Base-by-base conservation (phyloP, 1,140 invertebrate genomes). In the Berghia stephanieae region DNA sequence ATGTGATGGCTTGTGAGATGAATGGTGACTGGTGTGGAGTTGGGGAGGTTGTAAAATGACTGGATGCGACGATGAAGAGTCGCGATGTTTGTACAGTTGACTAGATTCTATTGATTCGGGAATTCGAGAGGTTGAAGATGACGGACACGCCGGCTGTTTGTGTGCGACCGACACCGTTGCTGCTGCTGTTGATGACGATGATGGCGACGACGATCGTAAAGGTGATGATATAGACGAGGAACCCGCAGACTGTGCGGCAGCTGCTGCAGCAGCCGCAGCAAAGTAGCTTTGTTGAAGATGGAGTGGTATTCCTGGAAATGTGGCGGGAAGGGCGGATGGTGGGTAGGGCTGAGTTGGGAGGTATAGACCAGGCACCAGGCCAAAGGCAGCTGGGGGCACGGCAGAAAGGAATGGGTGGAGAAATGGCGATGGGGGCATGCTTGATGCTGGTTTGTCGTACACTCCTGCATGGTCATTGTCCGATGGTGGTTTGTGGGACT, bases 381-480 rank as follows among this genome's bases (percentile, higher is more conserved):
- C 73, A 38, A 72, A 46, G 27, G 79, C 36, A 40, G 69, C 24
- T 18, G 80, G 60, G 18, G 60, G 68, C 24, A 55, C 78, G 36
- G 49, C 79, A 34, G 52, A 66, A 49, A 74, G 80, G 60, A 71
- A 74, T 40, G 57, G 91, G 77, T 1, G 90, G 89, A 84, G 91
- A 46, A 66, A 46, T 31, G 38, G 57, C 2, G 73, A 43, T 2
- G 72, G 89, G 4, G 91, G 88, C 74, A 91, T 87, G 67, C 78
- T 82, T 44, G 75, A 67, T 27, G 16, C 71, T 43, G 31, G 43
- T 38, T 40, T 42, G 49, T 21, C 55, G 21, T 66, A 44, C 43
- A 67, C 24, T 75, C 46, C 34, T 55, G 36, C n/a, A 63, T 63
- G 57, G 34, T 31, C 27, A 10, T 31, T 63, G 8, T 10, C 57